Evolutionary conservation across 2,888 invertebrate species (phyloP), one percentile per base, ranked within the genome.

Genomic region (Cotesia congregata): DNA sequence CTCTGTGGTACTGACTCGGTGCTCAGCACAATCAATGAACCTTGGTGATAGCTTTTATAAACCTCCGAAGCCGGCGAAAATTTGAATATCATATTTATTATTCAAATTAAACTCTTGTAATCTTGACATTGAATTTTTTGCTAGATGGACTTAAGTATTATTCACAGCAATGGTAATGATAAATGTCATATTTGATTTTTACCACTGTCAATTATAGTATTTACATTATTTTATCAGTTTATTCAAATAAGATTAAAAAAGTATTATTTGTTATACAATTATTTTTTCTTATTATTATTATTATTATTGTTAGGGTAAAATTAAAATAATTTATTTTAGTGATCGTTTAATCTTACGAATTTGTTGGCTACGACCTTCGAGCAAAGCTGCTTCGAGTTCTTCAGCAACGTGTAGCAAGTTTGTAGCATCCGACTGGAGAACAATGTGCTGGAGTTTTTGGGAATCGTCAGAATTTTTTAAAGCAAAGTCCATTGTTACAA

Each of bases 281-380:
- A 64, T 65, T 60, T 59, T 60, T 59, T n/a, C n/a, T n/a, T n/a
- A n/a, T n/a, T n/a, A n/a, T 70, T 59, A 62, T 50, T 50, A 7
- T 50, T 30, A 30, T 30, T 30, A 30, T 30, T 30, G 7, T 50
- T 41, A 50, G 15, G 65, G 40, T 64, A 83, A 61, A 50, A 15
- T 64, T 71, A 40, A 30, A 9, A 5, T 15, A 50, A 9, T 73
- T 82, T 61, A 83, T 79, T 88, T 91, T 79, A 92, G 84, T 73
- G 90, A 90, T 86, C 91, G 90, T 82, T 91, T 91, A 65, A 92
- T 90, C 87, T 91, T 91, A 6, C 91, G 90, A 6, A 92, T 90
- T 85, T 92, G 92, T 82, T 91, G 92, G 82, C 91, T 92, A 79
- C 91, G 91, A 1, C 92, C 91, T 86, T 92, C 92, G 79, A 91